Conservation (phyloP, 2,797 vertebrate genomes). For the Fistularia commersonii region DNA sequence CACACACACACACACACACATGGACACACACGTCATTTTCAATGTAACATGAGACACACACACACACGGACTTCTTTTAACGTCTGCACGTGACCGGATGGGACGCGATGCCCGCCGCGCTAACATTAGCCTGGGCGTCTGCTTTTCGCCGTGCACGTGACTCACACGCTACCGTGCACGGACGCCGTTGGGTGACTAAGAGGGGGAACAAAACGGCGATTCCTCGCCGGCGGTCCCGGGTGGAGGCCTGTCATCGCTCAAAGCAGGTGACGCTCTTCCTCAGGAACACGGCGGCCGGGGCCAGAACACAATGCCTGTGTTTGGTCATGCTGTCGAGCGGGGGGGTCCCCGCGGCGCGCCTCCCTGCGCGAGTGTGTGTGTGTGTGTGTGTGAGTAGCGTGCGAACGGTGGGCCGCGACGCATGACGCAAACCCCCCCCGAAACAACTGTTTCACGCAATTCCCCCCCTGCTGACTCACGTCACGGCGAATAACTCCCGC, state of each 20-base stretch:
- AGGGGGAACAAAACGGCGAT: conserved; percentile 3
- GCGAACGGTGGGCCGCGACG: conserved; percentile 53
- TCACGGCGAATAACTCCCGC: conserved; percentile 25
- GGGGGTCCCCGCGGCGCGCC: conserved; percentile 46
- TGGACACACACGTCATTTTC: too few relatives aligned
- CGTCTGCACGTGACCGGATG: too few relatives aligned
- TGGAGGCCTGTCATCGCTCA: conserved; percentile 26
- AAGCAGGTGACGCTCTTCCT: conserved; percentile 38
- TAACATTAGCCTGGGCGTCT: too few relatives aligned
- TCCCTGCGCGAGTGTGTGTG: conserved; percentile 5
- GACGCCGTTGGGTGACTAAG: background rate
- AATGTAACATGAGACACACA: too few relatives aligned
- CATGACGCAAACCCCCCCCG: conserved; percentile 57
- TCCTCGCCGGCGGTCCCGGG: conserved; percentile 7
- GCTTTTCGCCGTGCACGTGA: too few relatives aligned
- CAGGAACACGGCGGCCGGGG: conserved; percentile 28
- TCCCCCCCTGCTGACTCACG: conserved; percentile 27
- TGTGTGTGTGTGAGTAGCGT: conserved; percentile 46
- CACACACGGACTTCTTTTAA: too few relatives aligned
- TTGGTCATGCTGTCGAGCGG: conserved; percentile 41
- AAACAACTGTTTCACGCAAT: conserved; percentile 58
- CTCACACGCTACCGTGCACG: too few relatives aligned
- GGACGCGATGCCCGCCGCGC: too few relatives aligned
- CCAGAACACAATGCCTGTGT: conserved; percentile 32
- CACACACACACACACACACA: conserved; percentile 4